Percentiles rank a stretch among this genome's conserved stretches.
These are phyloP conservation scores for Amiota communis DNA, from an alignment of 2,888 invertebrate species.

Conservation along the genomic window DNA sequence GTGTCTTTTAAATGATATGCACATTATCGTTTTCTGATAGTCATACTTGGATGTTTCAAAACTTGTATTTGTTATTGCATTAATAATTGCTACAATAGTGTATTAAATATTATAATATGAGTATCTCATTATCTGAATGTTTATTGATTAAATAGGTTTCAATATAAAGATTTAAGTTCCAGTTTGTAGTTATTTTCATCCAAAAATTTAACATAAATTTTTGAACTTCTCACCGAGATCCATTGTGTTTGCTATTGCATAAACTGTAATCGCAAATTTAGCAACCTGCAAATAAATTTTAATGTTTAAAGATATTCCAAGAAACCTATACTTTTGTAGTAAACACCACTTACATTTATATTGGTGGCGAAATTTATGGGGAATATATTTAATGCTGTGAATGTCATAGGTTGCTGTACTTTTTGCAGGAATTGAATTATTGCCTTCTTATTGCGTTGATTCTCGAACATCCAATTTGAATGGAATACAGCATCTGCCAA, in stretches of 20 bases:
- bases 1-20: no score
- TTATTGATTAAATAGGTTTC: no score
- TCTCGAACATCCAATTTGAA: slow-evolving; percentile 39
- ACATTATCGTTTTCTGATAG: no score
- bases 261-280: slow-evolving; percentile 8
- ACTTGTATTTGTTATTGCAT: no score
- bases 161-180: no score
- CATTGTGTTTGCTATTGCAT: not conserved
- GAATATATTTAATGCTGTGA: slow-evolving; percentile 44
- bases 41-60: no score
- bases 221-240: slow-evolving; percentile 39
- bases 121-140: no score
- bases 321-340: no score
- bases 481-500: slow-evolving; percentile 41
- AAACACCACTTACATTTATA: slow-evolving; percentile 37
- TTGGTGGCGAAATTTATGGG: slow-evolving; percentile 43
- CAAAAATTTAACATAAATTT: no score
- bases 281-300: slow-evolving; percentile 1
- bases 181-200: no score
- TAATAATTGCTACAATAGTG: no score
- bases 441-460: slow-evolving; percentile 35
- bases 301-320: not conserved
- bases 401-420: slow-evolving; percentile 42
- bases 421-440: slow-evolving; percentile 41
- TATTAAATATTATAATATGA: no score